A percentile compares a stretch with the other conserved stretches of the same genome.
Evolutionary conservation across 2,888 invertebrate species (phyloP).

Genomic region (Biston stratarius): DNA sequence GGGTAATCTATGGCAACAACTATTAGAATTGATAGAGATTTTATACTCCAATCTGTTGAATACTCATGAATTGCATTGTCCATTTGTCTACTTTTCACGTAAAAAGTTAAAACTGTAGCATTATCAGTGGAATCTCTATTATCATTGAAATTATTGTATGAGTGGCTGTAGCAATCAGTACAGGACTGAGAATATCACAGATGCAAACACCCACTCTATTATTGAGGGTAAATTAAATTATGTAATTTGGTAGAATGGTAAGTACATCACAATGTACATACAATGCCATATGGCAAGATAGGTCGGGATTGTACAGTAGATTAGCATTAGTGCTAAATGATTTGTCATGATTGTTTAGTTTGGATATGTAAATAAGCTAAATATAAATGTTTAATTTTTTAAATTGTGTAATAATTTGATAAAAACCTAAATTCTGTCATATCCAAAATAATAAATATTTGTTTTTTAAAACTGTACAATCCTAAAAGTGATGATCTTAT

Average conservation of each 20-base stretch:
- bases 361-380: slow-evolving; percentile 1
- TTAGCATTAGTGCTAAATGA: slow-evolving; percentile 18
- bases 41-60: slow-evolving; percentile 17
- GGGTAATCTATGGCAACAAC: too few species aligned
- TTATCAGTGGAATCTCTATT: slow-evolving; percentile 2
- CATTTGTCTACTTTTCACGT: not conserved
- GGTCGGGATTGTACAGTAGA: slow-evolving; percentile 44
- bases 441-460: slow-evolving; percentile 20
- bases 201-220: slow-evolving; percentile 67
- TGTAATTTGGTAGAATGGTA: slow-evolving; percentile 20
- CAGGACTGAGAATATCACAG: slow-evolving; percentile 83
- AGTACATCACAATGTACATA: slow-evolving; percentile 9
- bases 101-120: slow-evolving; percentile 3
- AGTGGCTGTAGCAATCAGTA: slow-evolving; percentile 76
- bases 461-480: slow-evolving; percentile 51
- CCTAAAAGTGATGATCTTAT: slow-evolving; percentile 45
- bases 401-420: not conserved
- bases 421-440: not conserved
- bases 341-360: slow-evolving; percentile 22
- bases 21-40: slow-evolving; percentile 32
- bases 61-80: not conserved
- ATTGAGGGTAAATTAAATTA: slow-evolving; percentile 36
- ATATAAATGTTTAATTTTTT: not conserved
- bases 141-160: slow-evolving; percentile 21
- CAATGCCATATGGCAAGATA: slow-evolving; percentile 44